A percentile compares a stretch with the other conserved stretches of the same genome.
These are phyloP conservation scores for Eudorcas thomsonii DNA, from an alignment of 2,113 vertebrate genomes.

Conservation along the genomic window DNA sequence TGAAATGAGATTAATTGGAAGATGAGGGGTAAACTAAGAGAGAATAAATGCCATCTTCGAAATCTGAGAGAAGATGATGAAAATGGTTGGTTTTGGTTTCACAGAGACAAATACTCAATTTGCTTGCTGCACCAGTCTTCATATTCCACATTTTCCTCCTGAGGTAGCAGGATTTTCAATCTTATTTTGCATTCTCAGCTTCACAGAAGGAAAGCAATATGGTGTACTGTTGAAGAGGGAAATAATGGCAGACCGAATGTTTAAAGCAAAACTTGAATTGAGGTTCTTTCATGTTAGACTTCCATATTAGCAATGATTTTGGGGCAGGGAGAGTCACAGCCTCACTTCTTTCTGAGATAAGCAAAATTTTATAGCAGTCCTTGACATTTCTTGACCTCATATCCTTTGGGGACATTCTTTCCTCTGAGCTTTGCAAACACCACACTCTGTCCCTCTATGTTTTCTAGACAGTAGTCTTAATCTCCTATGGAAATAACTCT, in stretches of 20 bases:
- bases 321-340: not conserved
- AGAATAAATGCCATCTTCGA: not conserved
- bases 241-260: not conserved
- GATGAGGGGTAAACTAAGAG: not conserved
- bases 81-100: not conserved
- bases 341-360: not conserved
- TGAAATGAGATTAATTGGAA: not conserved
- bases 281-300: not conserved
- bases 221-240: not conserved
- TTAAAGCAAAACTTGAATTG: not conserved
- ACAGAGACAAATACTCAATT: not conserved
- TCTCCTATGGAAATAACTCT: not conserved
- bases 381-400: not conserved
- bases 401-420: not conserved
- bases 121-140: not conserved
- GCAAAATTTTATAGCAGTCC: not conserved
- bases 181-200: slow-evolving; percentile 9
- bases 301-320: not conserved
- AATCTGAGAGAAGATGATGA: not conserved
- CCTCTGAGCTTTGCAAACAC: not conserved
- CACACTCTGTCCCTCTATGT: not conserved
- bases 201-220: slow-evolving; percentile 30
- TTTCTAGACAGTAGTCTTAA: not conserved
- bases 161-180: not conserved
- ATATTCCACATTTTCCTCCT: not conserved